Percentiles rank a stretch among this genome's conserved stretches.
Evolutionary conservation across 2,113 vertebrate genomes (phyloP).

Genomic region (Xyrauchen texanus): DNA sequence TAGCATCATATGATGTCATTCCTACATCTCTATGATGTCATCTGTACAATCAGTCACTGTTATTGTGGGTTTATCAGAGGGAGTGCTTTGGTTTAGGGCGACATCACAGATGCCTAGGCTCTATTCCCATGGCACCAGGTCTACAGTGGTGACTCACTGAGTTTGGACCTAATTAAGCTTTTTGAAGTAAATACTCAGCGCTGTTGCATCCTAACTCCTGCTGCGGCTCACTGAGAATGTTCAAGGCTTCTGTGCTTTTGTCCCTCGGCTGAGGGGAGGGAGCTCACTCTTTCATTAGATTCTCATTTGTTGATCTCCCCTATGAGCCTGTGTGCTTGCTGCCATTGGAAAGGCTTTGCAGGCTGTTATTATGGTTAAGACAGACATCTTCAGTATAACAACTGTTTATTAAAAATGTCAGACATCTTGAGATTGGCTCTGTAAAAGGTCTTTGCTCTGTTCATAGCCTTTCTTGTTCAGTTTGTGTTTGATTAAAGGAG

Average conservation of each 20-base stretch:
- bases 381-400: slow-evolving; percentile 41
- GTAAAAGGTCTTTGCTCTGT: background rate
- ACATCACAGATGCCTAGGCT: background rate
- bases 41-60: slow-evolving; percentile 7
- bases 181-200: slow-evolving; percentile 53
- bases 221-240: slow-evolving; percentile 36
- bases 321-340: slow-evolving; percentile 27
- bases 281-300: slow-evolving; percentile 55
- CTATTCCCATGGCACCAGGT: no score
- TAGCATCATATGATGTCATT: background rate
- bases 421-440: slow-evolving; percentile 13
- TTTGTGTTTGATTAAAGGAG: no score
- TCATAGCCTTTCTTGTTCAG: no score
- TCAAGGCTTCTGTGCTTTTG: slow-evolving; percentile 23
- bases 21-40: slow-evolving; percentile 2
- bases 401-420: slow-evolving; percentile 46
- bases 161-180: slow-evolving; percentile 58
- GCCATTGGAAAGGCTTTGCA: slow-evolving; percentile 26
- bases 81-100: slow-evolving; percentile 22
- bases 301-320: slow-evolving; percentile 57
- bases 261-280: slow-evolving; percentile 29
- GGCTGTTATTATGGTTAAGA: slow-evolving; percentile 50
- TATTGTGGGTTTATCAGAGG: background rate
- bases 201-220: slow-evolving; percentile 53
- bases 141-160: slow-evolving; percentile 24